Conservation (phyloP, 2,113 vertebrate genomes). For the Sceloporus tristichus region DNA sequence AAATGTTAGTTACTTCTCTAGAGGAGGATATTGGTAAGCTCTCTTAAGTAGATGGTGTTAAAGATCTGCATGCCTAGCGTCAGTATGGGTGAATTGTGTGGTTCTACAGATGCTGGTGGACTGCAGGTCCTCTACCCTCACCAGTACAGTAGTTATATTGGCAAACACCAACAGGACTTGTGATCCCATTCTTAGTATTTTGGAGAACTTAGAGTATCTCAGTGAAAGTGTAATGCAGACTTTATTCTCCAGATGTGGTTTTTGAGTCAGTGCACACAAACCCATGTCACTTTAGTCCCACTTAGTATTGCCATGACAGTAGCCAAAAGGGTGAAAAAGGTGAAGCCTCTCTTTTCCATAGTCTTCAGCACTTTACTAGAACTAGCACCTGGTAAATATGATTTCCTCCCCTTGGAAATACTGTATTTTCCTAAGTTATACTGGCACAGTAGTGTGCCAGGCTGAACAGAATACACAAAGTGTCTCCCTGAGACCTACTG, state of each 20-base stretch:
- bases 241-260: background rate
- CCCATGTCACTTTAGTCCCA: background rate
- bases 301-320: background rate
- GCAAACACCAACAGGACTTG: no score
- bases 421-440: background rate
- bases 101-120: no score
- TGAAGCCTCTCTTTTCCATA: no score
- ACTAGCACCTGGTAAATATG: background rate
- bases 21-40: background rate
- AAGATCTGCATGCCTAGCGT: no score
- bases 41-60: background rate
- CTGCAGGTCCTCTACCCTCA: no score
- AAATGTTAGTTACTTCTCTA: no score
- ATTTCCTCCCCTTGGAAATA: background rate
- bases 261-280: background rate
- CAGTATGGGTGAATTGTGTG: no score
- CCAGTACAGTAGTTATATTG: no score
- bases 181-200: no score
- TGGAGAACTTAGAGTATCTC: no score
- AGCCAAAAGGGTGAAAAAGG: background rate
- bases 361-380: background rate
- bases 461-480: background rate
- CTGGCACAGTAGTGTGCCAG: background rate
- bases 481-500: background rate
- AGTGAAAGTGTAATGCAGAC: no score